phyloP scores from a whole-genome alignment of 2,888 invertebrate genomes.

The Drepanosiphum platanoidis region DNA sequence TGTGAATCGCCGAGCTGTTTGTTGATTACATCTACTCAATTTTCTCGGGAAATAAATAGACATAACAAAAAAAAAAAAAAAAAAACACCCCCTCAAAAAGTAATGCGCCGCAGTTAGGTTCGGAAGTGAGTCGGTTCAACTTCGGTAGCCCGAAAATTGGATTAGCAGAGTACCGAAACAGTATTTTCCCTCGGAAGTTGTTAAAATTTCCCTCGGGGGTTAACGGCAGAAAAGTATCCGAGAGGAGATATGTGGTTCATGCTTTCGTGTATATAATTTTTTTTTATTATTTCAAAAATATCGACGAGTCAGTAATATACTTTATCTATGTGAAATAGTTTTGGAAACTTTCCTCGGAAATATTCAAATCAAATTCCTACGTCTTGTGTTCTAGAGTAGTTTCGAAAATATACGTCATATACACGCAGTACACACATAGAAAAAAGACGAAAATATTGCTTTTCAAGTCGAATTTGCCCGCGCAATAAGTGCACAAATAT shows the following conservation, averaged over 20 bases:
- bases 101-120: not conserved
- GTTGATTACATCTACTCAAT: not conserved
- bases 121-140: not conserved
- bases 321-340: constrained; percentile 28
- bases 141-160: not conserved
- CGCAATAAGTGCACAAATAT: no score
- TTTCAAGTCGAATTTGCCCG: not conserved
- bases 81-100: not conserved
- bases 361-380: constrained; percentile 4
- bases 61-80: no score
- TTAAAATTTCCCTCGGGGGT: constrained; percentile 28
- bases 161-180: constrained; percentile 3
- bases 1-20: no score
- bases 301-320: not conserved
- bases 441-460: not conserved
- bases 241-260: not conserved
- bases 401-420: no score
- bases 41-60: not conserved
- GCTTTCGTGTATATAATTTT: not conserved
- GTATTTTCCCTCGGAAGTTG: not conserved
- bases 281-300: constrained; percentile 21
- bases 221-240: not conserved
- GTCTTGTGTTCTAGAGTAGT: not conserved
- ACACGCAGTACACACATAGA: no score
- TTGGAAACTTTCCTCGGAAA: constrained; percentile 14